Percentiles rank a stretch among this genome's conserved stretches.
These are phyloP conservation scores for Sphenopsis melanotis DNA, from an alignment of 2,797 vertebrate species.

Conservation along the genomic window DNA sequence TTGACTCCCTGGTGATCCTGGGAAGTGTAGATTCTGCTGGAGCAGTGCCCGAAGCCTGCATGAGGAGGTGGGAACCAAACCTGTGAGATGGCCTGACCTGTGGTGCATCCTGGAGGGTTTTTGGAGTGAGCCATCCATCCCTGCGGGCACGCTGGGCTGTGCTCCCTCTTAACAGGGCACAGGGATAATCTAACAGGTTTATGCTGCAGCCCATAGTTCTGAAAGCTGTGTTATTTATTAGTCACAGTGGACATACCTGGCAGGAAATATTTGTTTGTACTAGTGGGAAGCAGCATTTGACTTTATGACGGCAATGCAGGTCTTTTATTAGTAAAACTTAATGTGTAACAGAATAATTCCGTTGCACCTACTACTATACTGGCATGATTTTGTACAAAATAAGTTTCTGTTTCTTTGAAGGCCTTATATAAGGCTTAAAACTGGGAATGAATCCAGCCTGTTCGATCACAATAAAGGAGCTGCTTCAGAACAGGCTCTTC, in stretches of 20 bases:
- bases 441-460: constrained; percentile 42
- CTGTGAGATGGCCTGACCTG: accelerated
- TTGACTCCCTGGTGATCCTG: background rate
- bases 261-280: constrained; percentile 49
- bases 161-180: background rate
- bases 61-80: background rate
- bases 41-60: background rate
- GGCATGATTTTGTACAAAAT: background rate
- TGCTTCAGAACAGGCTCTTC: constrained; percentile 14
- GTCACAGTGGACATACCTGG: background rate
- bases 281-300: constrained; percentile 29
- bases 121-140: background rate
- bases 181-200: accelerated
- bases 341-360: constrained; percentile 26
- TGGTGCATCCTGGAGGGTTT: background rate
- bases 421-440: constrained; percentile 15
- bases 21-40: background rate
- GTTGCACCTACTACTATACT: constrained; percentile 24
- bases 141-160: accelerated
- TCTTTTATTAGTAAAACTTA: constrained; percentile 40
- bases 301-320: constrained; percentile 40
- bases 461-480: constrained; percentile 46
- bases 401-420: constrained; percentile 48
- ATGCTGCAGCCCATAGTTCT: accelerated
- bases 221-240: background rate